Base-by-base conservation (phyloP, 2,113 vertebrate species). In the Phoxinus phoxinus region DNA sequence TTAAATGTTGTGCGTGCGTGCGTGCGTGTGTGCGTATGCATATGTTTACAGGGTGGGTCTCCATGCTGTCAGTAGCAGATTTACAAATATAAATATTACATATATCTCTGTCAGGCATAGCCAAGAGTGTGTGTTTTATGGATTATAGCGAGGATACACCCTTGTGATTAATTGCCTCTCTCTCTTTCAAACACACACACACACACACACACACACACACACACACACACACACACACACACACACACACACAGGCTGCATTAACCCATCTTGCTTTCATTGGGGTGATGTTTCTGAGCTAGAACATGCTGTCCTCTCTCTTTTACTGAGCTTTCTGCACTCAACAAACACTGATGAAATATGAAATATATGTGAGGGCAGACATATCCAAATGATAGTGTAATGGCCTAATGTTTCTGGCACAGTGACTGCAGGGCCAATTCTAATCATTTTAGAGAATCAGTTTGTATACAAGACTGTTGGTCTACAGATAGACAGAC, bases 61-160 rank as follows among this genome's bases (percentile, higher is more conserved):
- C 5, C 11, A 3, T 78, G 15, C 76, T 59, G 76, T 79, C 53
- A 79, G 32, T 78, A 51, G 73, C 44, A 58, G 76, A 59, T 79
- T 79, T 79, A 41, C 6, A 41, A 59, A 58, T 41, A 41, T 59
- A 59, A 79, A 79, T 46, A 21, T 59, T 53, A 51, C 12, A 25
- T 56, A 46, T 8, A 59, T 59, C 53, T 59, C 6, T 48, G 72
- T n/a, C 72, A 48, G 53, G 11, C 32, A 59, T 6, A 37, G 21
- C 51, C 76, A 25, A n/a, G 17, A 35, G 53, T 37, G 21, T 59
- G 21, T 37, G 21, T 37, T 19, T 37, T 32, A 13, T 32, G 48
- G 27, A 77, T 77, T 23, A 35, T 56, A 56, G 74, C 35, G 32
- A 37, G 56, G 53, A 25, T 58, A 79, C 30, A 59, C 76, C 32